These are phyloP conservation scores for Drosophila bunnanda DNA, from an alignment of 2,888 invertebrate species.

Conservation along the genomic window DNA sequence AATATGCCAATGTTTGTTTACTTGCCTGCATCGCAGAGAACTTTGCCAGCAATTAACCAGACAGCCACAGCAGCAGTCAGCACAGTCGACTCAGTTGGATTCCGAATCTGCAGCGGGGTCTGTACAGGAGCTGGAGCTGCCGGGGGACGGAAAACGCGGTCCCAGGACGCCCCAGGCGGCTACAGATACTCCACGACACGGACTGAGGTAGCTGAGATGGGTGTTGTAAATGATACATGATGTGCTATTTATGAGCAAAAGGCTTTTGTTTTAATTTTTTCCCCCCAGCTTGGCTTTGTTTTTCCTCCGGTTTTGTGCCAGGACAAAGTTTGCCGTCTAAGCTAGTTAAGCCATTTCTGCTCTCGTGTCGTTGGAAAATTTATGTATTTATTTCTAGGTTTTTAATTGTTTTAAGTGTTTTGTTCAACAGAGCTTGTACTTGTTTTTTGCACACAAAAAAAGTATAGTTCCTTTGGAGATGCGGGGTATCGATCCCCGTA, in stretches of 20 bases:
- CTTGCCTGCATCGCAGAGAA: constrained; percentile 69
- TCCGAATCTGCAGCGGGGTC: constrained; percentile 12
- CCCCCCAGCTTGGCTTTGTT: constrained; percentile 29
- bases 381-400: constrained; percentile 78
- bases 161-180: constrained; percentile 35
- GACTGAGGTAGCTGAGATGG: constrained; percentile 28
- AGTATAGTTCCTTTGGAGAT: constrained; percentile 74
- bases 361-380: constrained; percentile 59
- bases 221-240: constrained; percentile 82
- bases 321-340: constrained; percentile 65
- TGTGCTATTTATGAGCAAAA: constrained; percentile 82
- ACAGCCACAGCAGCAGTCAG: constrained; percentile 55
- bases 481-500: constrained; percentile 85
- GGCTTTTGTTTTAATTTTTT: constrained; percentile 82
- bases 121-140: constrained; percentile 12
- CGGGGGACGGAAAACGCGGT: constrained; percentile 20
- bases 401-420: constrained; percentile 84
- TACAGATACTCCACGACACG: constrained; percentile 2
- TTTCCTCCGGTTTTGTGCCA: constrained; percentile 13
- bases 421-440: constrained; percentile 43
- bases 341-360: constrained; percentile 64
- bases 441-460: background rate
- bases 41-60: constrained; percentile 84
- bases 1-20: constrained; percentile 83
- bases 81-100: constrained; percentile 26